Conservation (phyloP, 2,888 invertebrate genomes). For the Isotomurus palustris region DNA sequence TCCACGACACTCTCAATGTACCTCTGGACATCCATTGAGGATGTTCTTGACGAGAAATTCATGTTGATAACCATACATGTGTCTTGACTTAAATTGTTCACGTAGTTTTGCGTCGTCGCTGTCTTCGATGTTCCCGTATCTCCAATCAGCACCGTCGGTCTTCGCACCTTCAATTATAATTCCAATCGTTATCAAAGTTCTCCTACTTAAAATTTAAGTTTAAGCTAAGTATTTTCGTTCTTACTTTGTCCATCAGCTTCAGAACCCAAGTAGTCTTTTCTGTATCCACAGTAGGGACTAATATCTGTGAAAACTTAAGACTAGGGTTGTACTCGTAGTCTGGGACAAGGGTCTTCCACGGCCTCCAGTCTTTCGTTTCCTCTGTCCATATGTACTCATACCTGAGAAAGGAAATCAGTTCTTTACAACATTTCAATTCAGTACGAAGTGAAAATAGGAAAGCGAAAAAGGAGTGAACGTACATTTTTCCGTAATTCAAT, state of each 20-base stretch:
- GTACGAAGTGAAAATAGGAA: too few relatives aligned
- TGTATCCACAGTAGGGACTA: slow-evolving; percentile 87
- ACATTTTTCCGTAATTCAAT: slow-evolving; percentile 64
- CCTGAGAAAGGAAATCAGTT: too few relatives aligned
- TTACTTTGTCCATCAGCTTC: slow-evolving; percentile 67
- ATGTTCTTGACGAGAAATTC: slow-evolving; percentile 87
- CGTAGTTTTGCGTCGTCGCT: slow-evolving; percentile 76
- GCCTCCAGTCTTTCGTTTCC: slow-evolving; percentile 66
- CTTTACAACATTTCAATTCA: too few relatives aligned
- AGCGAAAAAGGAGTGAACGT: too few relatives aligned
- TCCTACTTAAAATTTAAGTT: not conserved
- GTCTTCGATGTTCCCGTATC: slow-evolving; percentile 92
- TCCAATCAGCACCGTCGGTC: slow-evolving; percentile 79
- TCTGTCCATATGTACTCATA: slow-evolving; percentile 76
- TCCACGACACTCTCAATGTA: slow-evolving; percentile 83
- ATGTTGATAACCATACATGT: slow-evolving; percentile 70
- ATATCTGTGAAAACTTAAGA: slow-evolving; percentile 71
- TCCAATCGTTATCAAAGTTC: not conserved
- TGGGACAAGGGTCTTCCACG: slow-evolving; percentile 78
- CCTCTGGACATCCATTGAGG: slow-evolving; percentile 82
- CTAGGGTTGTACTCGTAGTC: slow-evolving; percentile 67
- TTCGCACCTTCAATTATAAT: slow-evolving; percentile 52
- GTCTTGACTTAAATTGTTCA: slow-evolving; percentile 64
- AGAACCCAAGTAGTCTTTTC: slow-evolving; percentile 73
- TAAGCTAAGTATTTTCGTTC: slow-evolving; percentile 14